Conservation (phyloP, 2,797 vertebrate species). For the Gymnothorax javanicus region DNA sequence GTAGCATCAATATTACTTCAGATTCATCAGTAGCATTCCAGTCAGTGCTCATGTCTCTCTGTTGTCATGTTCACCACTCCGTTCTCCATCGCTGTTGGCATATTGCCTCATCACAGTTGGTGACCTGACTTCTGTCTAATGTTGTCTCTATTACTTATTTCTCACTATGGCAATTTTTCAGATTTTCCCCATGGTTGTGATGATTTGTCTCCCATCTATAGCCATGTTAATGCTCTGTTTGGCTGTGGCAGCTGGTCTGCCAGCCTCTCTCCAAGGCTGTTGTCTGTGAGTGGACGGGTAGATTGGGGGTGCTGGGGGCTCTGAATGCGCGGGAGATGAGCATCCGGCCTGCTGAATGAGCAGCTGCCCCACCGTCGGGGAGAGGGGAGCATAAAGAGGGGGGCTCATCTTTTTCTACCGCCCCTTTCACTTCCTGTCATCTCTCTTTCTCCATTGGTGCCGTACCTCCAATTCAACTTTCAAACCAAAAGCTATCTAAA, state of each 20-base stretch:
- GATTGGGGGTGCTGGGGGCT: neutral
- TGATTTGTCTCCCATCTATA: neutral
- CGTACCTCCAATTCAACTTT: neutral
- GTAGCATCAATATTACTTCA: neutral
- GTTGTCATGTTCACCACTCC: neutral
- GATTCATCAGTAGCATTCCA: neutral
- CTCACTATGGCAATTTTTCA: neutral
- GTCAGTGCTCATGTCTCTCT: neutral
- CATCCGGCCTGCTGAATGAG: neutral
- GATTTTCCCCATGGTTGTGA: neutral
- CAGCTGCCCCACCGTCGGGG: constrained; percentile 27
- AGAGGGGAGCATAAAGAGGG: constrained; percentile 10
- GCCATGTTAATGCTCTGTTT: neutral
- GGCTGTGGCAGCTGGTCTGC: neutral
- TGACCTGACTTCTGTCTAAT: neutral
- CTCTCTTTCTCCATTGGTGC: neutral
- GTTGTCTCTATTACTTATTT: neutral
- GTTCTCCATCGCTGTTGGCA: neutral
- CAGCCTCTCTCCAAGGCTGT: neutral
- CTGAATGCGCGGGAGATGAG: neutral
- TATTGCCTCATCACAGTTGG: neutral
- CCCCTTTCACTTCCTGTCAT: neutral
- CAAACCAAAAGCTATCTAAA: too few relatives aligned
- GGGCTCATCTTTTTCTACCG: neutral
- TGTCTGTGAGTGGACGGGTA: neutral